A percentile compares a stretch with the other conserved stretches of the same genome.
phyloP scores from a whole-genome alignment of 1,140 invertebrate genomes.

The Nephila pilipes region DNA sequence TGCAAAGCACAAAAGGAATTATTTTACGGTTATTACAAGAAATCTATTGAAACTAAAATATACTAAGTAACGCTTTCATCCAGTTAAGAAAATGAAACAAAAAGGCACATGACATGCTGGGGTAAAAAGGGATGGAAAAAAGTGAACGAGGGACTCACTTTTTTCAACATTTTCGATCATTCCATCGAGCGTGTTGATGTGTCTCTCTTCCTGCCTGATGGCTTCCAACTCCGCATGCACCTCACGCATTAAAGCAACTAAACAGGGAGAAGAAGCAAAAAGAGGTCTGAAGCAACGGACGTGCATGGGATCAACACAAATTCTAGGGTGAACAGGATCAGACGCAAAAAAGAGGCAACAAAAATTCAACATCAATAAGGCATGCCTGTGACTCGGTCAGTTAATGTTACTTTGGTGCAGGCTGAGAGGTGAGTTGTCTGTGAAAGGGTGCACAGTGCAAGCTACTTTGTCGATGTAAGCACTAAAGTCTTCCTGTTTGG shows the following conservation, averaged over 20 bases:
- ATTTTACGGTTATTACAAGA: too few relatives aligned
- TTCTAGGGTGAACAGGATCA: conserved; percentile 34
- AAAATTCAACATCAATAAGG: not conserved
- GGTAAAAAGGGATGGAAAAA: conserved; percentile 61
- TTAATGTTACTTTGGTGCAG: not conserved
- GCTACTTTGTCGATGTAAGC: not conserved
- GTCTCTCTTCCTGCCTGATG: conserved; percentile 79
- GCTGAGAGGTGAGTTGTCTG: not conserved
- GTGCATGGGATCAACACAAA: conserved; percentile 72
- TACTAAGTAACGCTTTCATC: too few relatives aligned
- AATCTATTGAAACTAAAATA: too few relatives aligned
- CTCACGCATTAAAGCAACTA: conserved; percentile 79
- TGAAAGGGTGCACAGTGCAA: conserved; percentile 19
- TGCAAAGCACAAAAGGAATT: too few relatives aligned
- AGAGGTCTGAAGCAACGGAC: conserved; percentile 68
- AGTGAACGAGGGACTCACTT: conserved; percentile 71
- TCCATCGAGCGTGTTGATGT: conserved; percentile 70
- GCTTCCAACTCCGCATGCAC: conserved; percentile 79
- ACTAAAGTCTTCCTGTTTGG: too few relatives aligned
- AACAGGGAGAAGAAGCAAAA: conserved; percentile 67
- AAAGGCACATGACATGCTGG: conserved; percentile 17
- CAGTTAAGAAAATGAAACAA: too few relatives aligned
- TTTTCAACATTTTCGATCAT: conserved; percentile 71
- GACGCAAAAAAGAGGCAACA: not conserved
- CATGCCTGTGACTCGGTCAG: not conserved